A percentile compares a stretch with the other conserved stretches of the same genome.
These are phyloP conservation scores for Nasonia giraulti DNA, from an alignment of 1,140 invertebrate species.

Conservation along the genomic window DNA sequence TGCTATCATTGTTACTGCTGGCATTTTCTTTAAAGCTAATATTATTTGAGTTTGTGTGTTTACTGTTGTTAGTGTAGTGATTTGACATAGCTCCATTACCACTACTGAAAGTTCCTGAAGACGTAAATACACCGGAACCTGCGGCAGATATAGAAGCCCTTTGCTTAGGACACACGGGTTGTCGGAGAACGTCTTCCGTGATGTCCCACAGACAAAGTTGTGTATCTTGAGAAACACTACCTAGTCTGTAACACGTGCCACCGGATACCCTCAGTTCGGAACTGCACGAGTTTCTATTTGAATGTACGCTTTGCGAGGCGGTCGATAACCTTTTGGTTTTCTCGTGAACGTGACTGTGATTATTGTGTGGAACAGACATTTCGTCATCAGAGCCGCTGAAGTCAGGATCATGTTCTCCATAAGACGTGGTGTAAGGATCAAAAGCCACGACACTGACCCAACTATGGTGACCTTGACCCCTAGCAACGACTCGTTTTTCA, in stretches of 20 bases:
- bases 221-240: constrained; percentile 98
- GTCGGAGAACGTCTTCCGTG: constrained; percentile 92
- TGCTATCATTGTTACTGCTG: constrained; percentile 62
- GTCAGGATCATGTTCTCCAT: constrained; percentile 76
- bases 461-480: constrained; percentile 95
- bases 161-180: constrained; percentile 75
- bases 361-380: constrained; percentile 71
- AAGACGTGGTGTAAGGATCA: constrained; percentile 90
- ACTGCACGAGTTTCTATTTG: constrained; percentile 74
- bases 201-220: constrained; percentile 99
- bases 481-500: constrained; percentile 94
- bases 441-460: constrained; percentile 99
- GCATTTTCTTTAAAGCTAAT: constrained; percentile 64
- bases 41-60: constrained; percentile 69
- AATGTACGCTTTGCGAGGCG: constrained; percentile 67
- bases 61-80: constrained; percentile 65
- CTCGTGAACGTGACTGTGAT: constrained; percentile 72
- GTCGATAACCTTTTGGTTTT: constrained; percentile 63
- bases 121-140: constrained; percentile 62
- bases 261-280: constrained; percentile 76
- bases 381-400: constrained; percentile 80
- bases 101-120: constrained; percentile 67
- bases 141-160: constrained; percentile 65
- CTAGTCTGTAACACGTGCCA: constrained; percentile 88
- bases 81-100: constrained; percentile 69